phyloP scores from a whole-genome alignment of 2,888 invertebrate species.

The Agonopterix arenella region DNA sequence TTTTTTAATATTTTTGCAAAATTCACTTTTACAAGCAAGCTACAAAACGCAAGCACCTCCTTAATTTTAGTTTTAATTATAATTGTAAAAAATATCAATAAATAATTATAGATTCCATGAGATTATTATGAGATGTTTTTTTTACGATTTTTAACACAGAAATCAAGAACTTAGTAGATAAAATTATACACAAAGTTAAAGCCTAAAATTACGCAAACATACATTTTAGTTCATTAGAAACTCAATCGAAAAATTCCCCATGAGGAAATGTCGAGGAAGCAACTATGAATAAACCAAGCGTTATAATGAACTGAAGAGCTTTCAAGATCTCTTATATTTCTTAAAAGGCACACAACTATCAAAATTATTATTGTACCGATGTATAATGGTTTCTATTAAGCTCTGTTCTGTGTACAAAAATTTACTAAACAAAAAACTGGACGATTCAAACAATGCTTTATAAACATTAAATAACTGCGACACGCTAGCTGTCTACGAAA shows the following conservation, averaged over 20 bases:
- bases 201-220: too few relatives aligned
- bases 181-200: too few relatives aligned
- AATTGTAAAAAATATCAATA: conserved; percentile 1
- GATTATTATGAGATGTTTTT: not conserved
- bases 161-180: too few relatives aligned
- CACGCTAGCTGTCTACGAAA: conserved; percentile 18
- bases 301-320: too few relatives aligned
- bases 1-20: conserved; percentile 5
- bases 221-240: too few relatives aligned
- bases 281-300: too few relatives aligned
- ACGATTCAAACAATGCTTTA: not conserved
- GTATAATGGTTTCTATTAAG: too few relatives aligned
- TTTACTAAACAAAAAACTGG: not conserved
- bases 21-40: conserved; percentile 15
- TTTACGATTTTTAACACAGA: not conserved
- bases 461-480: conserved; percentile 2
- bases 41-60: conserved; percentile 12
- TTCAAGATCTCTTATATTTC: too few relatives aligned
- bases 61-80: not conserved
- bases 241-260: too few relatives aligned
- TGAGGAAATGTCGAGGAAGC: too few relatives aligned
- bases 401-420: not conserved
- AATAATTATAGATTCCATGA: conserved; percentile 3
- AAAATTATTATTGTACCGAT: too few relatives aligned
- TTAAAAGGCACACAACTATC: too few relatives aligned